These are phyloP conservation scores for Ophonus ardosiacus DNA, from an alignment of 2,888 invertebrate species.

Conservation along the genomic window DNA sequence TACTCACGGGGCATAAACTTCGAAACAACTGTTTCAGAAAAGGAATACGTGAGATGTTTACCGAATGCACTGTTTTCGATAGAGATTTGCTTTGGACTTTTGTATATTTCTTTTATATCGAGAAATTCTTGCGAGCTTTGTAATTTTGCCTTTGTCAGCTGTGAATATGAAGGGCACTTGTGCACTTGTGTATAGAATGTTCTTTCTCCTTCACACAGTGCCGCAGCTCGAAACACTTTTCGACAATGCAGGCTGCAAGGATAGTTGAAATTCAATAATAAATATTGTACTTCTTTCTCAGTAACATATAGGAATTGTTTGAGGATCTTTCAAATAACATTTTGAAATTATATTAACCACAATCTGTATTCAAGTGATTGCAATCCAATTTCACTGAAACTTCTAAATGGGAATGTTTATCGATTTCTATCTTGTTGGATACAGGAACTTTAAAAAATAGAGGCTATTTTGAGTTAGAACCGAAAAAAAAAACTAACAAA, in stretches of 20 bases:
- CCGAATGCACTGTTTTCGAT: conserved; percentile 48
- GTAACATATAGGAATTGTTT: background rate
- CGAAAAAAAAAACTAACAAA: too few species aligned
- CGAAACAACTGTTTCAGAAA: conserved; percentile 59
- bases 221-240: background rate
- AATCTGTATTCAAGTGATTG: background rate
- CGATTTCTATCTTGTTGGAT: background rate
- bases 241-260: background rate
- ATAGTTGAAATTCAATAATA: background rate
- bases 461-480: too few species aligned
- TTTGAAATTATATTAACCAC: background rate
- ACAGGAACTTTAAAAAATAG: too few species aligned
- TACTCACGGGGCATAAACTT: conserved; percentile 61
- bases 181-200: conserved; percentile 2
- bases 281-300: background rate
- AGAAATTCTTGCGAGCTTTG: conserved; percentile 27
- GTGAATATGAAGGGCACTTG: conserved; percentile 59
- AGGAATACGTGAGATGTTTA: conserved; percentile 59
- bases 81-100: conserved; percentile 44
- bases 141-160: conserved; percentile 62
- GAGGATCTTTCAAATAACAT: background rate
- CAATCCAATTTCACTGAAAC: background rate
- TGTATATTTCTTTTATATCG: conserved; percentile 57
- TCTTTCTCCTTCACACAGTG: background rate
- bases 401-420: background rate